Evolutionary conservation across 2,888 invertebrate genomes (phyloP), one percentile per base, ranked within the genome.

Genomic region (Archips xylosteana): DNA sequence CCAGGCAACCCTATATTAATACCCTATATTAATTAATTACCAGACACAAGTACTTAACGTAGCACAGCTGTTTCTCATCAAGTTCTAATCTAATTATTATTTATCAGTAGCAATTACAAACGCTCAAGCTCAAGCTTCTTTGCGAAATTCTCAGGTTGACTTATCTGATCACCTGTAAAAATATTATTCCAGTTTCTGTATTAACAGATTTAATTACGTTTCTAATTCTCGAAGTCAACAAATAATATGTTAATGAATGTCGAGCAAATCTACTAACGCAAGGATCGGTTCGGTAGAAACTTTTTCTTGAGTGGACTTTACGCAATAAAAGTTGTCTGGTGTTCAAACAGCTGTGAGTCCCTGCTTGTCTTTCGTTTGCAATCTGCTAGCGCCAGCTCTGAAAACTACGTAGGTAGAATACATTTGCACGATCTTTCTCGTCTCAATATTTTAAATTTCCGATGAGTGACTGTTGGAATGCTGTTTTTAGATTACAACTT

Each of bases 281-380:
- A 23, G 66, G 42, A 57, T 57, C 8, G 49, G 36, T 9, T 57
- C 15, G 39, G 32, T 9, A 36, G 15, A 49, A 69, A 69, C 47
- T 69, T 69, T 66, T 45, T 36, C 60, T 49, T 39, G 61, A 69
- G 61, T 36, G 39, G 69, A 61, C 36, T 61, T 51, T 39, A 34
- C 49, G 23, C 63, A 61, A 39, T n/a, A 32, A 51, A 69, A 69
- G 61, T 61, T 69, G 32, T 39, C 39, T 13, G 51, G 39, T 61
- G 47, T 47, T 63, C 63, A 47, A 63, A 63, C 63, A 57, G 54
- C 70, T 45, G 62, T 70, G 62, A 54, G 42, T 12, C 47, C 61
- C 23, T 39, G 70, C 62, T 70, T 70, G 70, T 70, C 70, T 70
- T 70, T 70, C 70, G 54, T 9, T 34, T n/a, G 62, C 62, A 39